Evolutionary conservation across 2,797 vertebrate species (phyloP).

Genomic region (Lacerta bilineata): DNA sequence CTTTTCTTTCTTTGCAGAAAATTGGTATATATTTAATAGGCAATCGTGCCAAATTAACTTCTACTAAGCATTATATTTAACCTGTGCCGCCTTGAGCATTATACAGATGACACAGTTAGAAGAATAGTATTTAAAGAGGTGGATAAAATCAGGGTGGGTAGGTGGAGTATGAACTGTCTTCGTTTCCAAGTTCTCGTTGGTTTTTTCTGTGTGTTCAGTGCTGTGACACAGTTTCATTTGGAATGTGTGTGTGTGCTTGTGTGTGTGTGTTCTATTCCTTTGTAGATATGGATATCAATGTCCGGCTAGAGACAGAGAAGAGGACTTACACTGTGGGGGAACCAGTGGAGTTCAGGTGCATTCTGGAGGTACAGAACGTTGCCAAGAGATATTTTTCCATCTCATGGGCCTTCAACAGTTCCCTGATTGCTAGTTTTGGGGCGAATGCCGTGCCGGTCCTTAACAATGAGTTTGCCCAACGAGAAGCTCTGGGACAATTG

Average conservation of each 20-base stretch:
- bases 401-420: constrained; percentile 99
- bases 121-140: neutral
- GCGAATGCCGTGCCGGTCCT: constrained; percentile 92
- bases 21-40: constrained; percentile 5
- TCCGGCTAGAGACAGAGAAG: constrained; percentile 94
- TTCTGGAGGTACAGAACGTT: constrained; percentile 93
- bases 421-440: constrained; percentile 93
- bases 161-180: neutral
- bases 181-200: neutral
- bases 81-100: neutral
- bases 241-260: neutral
- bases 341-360: constrained; percentile 93
- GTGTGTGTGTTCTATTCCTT: constrained; percentile 36
- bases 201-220: neutral
- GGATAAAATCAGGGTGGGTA: neutral
- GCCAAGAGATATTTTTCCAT: constrained; percentile 96
- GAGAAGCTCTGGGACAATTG: constrained; percentile 90
- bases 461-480: constrained; percentile 89
- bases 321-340: constrained; percentile 93
- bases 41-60: neutral
- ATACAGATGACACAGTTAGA: neutral
- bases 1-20: neutral
- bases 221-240: constrained; percentile 30
- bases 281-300: constrained; percentile 94
- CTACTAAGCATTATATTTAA: neutral